Evolutionary conservation across 2,113 vertebrate species (phyloP).

Genomic region (Propithecus coquereli): DNA sequence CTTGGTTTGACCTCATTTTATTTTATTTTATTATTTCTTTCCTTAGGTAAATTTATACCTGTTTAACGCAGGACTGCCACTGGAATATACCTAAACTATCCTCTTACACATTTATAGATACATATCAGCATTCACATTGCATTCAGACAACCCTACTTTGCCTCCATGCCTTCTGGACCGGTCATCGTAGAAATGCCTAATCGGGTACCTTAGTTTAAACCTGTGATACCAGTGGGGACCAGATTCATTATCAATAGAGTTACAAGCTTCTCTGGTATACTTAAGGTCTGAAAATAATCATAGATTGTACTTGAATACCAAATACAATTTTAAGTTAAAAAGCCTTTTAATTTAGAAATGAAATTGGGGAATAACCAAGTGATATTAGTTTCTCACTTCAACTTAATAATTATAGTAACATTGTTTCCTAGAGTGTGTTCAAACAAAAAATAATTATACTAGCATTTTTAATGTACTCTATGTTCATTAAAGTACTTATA

Average conservation of each 20-base stretch:
- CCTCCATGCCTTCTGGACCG: not conserved
- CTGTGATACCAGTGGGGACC: not conserved
- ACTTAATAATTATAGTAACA: not conserved
- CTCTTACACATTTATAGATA: not conserved
- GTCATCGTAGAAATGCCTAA: not conserved
- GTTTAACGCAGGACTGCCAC: not conserved
- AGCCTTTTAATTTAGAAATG: not conserved
- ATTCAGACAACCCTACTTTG: not conserved
- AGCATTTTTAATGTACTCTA: not conserved
- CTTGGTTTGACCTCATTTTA: not conserved
- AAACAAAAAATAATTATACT: not conserved
- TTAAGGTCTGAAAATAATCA: not conserved
- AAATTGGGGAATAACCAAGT: not conserved
- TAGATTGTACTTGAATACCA: not conserved
- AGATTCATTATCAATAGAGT: not conserved
- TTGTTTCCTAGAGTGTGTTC: not conserved
- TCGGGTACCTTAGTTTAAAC: not conserved
- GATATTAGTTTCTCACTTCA: not conserved
- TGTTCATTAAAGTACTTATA: not conserved
- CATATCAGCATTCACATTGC: not conserved
- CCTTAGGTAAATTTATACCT: not conserved
- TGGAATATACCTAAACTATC: not conserved
- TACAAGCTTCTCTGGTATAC: not conserved
- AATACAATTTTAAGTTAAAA: constrained; percentile 4
- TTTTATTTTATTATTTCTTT: not conserved